Base-by-base conservation (phyloP, 2,113 vertebrate species). In the Pluvianellus socialis region DNA sequence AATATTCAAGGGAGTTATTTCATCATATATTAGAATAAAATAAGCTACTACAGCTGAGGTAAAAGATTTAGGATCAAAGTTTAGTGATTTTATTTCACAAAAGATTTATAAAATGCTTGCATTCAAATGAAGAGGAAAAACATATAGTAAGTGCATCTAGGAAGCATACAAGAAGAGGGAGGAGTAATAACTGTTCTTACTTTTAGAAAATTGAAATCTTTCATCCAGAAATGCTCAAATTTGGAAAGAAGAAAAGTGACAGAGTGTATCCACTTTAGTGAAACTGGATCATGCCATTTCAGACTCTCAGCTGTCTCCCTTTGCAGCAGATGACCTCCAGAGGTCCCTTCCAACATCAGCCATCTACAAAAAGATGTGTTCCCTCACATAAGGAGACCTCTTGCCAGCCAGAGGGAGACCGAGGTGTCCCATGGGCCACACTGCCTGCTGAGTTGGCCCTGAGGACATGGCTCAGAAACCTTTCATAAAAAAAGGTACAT, bases 181-280 rank as follows among this genome's bases (percentile, higher is more conserved):
- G 42, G n/a, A 94, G 9, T 4, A 85, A 52, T 58, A 90, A 3
- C 16, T 82, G 17, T 65, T 24, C 7, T 71, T 75, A 26, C 9
- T 72, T 87, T 88, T n/a, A 61, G 67, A 72, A 91, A 83, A 86
- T 47, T 52, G 35, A 88, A 94, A 55, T 52, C n/a, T 79, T 92
- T 82, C 26, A 83, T 65, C 30, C 27, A 91, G 33, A 88, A 91
- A 58, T 3, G 6, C 27, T 83, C 15, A 72, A 4, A 79, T 88
- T 72, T 86, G 40, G 83, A 79, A 76, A 56, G 5, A 33, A 30
- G 30, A 72, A 82, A 84, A 24, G 58, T 68, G 61, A 44, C 18
- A 27, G n/a, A 12, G 8, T 45, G 21, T 55, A 20, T 71, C 61
- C 52, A 20, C 17, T 81, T 58, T 8, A 49, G 12, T 63, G n/a